These are phyloP conservation scores for Orchesella flavescens DNA, from an alignment of 2,888 invertebrate species.

Conservation along the genomic window DNA sequence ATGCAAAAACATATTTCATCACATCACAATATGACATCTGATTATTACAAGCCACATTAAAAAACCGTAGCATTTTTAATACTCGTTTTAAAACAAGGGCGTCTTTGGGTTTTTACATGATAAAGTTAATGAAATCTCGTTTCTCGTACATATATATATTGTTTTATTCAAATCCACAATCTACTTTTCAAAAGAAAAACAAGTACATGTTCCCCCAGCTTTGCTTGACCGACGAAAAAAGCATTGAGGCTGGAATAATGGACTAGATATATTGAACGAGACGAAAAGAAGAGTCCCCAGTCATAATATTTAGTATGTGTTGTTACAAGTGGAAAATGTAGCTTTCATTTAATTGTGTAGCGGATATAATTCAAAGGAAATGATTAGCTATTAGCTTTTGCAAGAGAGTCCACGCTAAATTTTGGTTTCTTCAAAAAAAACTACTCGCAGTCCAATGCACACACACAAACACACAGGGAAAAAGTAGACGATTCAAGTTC, in stretches of 20 bases:
- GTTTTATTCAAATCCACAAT: neutral
- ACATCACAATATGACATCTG: too few species aligned
- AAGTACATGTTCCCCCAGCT: neutral
- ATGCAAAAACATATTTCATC: too few species aligned
- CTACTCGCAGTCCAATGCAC: neutral
- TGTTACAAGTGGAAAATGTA: neutral
- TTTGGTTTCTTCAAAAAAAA: neutral
- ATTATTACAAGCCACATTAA: too few species aligned
- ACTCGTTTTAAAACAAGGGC: too few species aligned
- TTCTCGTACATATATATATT: neutral
- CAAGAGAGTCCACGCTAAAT: neutral
- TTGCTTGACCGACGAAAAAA: neutral
- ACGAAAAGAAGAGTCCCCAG: neutral
- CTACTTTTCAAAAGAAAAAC: neutral
- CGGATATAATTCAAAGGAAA: slow-evolving; percentile 61
- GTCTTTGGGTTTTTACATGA: too few species aligned
- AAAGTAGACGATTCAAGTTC: too few species aligned
- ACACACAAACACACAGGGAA: neutral
- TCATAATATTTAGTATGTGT: neutral
- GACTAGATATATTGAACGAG: too few species aligned
- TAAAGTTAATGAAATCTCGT: slow-evolving; percentile 1
- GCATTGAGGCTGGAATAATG: too few species aligned
- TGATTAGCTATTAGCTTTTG: slow-evolving; percentile 58
- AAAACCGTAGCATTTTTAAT: too few species aligned
- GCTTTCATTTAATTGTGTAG: slow-evolving; percentile 42